Evolutionary conservation across 1,140 invertebrate species (phyloP).

Genomic region (Drosophila athabasca): DNA sequence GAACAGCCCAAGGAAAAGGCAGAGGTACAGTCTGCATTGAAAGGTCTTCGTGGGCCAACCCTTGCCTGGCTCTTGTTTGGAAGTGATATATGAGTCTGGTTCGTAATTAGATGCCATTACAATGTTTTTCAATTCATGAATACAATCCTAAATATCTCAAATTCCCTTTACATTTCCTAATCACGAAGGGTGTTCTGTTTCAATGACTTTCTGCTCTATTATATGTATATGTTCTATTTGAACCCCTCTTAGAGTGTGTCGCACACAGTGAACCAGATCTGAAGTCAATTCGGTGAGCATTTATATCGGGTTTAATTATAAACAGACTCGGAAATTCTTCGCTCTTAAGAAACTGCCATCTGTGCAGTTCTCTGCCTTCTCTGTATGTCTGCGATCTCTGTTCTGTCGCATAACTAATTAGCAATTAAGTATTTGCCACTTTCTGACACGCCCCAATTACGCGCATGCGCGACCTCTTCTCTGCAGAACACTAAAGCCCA

Average conservation of each 20-base stretch:
- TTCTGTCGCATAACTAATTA: constrained; percentile 57
- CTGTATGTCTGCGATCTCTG: constrained; percentile 3
- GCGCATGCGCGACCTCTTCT: constrained; percentile 44
- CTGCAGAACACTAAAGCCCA: constrained; percentile 2
- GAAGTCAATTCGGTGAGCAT: constrained; percentile 31
- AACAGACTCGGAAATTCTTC: constrained; percentile 21
- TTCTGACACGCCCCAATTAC: constrained; percentile 64
- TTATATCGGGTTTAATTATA: constrained; percentile 50
- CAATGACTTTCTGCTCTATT: constrained; percentile 42
- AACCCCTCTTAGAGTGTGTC: constrained; percentile 30
- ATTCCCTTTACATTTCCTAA: constrained; percentile 6
- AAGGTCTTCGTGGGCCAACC: constrained; percentile 8
- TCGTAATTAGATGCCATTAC: constrained; percentile 26
- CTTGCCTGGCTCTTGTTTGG: constrained; percentile 25
- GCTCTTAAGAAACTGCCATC: constrained; percentile 23
- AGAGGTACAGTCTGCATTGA: constrained; percentile 3
- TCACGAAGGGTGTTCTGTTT: constrained; percentile 37
- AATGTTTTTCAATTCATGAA: constrained; percentile 35
- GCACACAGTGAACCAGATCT: constrained; percentile 4
- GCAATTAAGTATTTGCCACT: constrained; percentile 63
- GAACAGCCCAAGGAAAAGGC: background rate
- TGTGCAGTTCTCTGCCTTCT: background rate
- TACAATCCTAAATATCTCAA: constrained; percentile 31
- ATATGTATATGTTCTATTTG: constrained; percentile 13
- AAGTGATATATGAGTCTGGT: constrained; percentile 44